Evolutionary conservation across 2,113 vertebrate genomes (phyloP).

Genomic region (Clupea harengus): DNA sequence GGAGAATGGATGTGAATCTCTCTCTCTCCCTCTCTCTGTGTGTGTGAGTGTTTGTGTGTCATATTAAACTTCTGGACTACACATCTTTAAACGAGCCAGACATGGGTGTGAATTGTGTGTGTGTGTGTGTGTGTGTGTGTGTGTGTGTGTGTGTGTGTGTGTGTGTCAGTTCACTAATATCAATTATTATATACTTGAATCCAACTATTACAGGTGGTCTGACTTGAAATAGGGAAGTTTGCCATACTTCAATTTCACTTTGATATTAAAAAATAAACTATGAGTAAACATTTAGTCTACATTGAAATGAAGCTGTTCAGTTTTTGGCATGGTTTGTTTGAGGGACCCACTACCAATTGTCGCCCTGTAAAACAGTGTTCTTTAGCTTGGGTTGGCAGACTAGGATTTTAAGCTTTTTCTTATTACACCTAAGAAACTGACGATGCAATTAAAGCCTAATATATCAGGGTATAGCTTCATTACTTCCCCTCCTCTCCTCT

Average conservation of each 20-base stretch:
- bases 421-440: not conserved
- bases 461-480: not conserved
- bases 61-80: not conserved
- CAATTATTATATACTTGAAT: not conserved
- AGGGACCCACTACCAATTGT: not conserved
- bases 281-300: not conserved
- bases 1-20: not conserved
- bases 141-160: not conserved
- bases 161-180: too few species aligned
- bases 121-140: conserved; percentile 15
- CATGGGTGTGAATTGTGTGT: not conserved
- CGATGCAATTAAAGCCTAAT: not conserved
- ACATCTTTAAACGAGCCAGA: not conserved
- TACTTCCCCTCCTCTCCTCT: not conserved
- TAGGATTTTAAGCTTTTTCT: not conserved
- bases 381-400: not conserved
- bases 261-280: too few species aligned
- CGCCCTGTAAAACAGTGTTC: not conserved
- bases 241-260: not conserved
- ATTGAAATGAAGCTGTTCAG: not conserved
- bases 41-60: not conserved
- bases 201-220: not conserved
- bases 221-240: not conserved
- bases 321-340: not conserved
- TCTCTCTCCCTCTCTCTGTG: not conserved